A percentile compares a stretch with the other conserved stretches of the same genome.
These are phyloP conservation scores for Euproctis similis DNA, from an alignment of 2,888 invertebrate genomes.

Conservation along the genomic window DNA sequence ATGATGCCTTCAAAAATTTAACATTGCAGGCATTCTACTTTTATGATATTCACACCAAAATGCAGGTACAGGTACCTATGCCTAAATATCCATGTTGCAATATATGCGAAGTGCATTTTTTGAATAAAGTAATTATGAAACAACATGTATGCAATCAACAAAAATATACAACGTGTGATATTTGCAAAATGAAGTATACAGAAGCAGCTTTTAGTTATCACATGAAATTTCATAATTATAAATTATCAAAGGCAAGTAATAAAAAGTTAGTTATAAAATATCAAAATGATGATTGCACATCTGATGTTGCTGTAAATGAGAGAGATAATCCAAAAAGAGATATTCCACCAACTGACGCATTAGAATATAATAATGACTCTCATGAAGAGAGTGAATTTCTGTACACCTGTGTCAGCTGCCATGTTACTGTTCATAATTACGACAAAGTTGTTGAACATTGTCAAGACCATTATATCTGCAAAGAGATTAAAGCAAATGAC, in stretches of 20 bases:
- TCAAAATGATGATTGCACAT: background rate
- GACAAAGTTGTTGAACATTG: constrained; percentile 52
- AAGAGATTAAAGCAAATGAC: constrained; percentile 6
- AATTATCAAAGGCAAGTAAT: constrained; percentile 1
- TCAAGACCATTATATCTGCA: constrained; percentile 37
- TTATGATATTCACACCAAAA: constrained; percentile 34
- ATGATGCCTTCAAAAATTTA: constrained; percentile 27
- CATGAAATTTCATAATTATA: constrained; percentile 46
- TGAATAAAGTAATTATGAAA: constrained; percentile 28
- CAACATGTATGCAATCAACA: constrained; percentile 37
- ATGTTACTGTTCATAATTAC: constrained; percentile 35
- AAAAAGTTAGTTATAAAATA: background rate
- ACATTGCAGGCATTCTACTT: constrained; percentile 44
- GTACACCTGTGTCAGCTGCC: constrained; percentile 43
- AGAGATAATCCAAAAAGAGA: no score
- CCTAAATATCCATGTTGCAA: constrained; percentile 46
- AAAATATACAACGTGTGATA: constrained; percentile 33
- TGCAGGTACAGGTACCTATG: constrained; percentile 39
- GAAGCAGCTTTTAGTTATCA: constrained; percentile 44
- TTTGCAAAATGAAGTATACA: constrained; percentile 41
- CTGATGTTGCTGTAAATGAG: background rate
- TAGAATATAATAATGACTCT: background rate
- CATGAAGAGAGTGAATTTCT: constrained; percentile 9
- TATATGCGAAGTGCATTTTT: constrained; percentile 40
- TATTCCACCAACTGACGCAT: no score